These are phyloP conservation scores for Cavia aperea DNA, from an alignment of 2,113 vertebrate species.

Conservation along the genomic window DNA sequence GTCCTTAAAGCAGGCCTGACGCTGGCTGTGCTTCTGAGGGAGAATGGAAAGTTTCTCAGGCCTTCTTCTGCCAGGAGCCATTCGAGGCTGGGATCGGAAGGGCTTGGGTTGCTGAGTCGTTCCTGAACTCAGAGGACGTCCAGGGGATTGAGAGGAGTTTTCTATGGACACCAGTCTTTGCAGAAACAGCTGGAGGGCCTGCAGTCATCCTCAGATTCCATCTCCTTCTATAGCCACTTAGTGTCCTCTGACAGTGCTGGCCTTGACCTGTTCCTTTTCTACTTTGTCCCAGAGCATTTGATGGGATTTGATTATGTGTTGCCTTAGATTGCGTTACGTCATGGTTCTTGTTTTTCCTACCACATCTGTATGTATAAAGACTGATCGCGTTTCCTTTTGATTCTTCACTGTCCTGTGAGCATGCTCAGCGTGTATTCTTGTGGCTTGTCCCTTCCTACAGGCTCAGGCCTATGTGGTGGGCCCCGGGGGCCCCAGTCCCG, in stretches of 20 bases:
- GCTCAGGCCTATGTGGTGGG: background rate
- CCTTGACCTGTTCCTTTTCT: background rate
- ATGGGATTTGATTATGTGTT: background rate
- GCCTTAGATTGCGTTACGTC: background rate
- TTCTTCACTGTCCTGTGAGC: background rate
- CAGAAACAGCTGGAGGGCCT: background rate
- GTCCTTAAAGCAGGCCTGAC: background rate
- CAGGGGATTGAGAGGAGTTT: background rate
- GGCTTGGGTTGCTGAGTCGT: background rate
- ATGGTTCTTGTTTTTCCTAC: background rate
- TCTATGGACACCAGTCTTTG: background rate
- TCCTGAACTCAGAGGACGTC: background rate
- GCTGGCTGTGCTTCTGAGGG: background rate
- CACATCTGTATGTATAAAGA: background rate
- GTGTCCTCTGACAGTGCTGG: background rate
- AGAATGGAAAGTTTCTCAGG: background rate
- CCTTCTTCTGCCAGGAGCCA: background rate
- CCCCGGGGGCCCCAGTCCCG: background rate
- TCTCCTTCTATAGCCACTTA: background rate
- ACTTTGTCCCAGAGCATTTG: background rate
- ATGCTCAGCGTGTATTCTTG: background rate
- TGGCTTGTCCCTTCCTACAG: background rate
- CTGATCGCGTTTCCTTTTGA: background rate
- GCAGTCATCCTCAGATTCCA: background rate
- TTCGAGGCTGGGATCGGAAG: background rate